A percentile compares a stretch with the other conserved stretches of the same genome.
Conservation (phyloP, 2,797 vertebrate species). For the Sebastes alutus region DNA sequence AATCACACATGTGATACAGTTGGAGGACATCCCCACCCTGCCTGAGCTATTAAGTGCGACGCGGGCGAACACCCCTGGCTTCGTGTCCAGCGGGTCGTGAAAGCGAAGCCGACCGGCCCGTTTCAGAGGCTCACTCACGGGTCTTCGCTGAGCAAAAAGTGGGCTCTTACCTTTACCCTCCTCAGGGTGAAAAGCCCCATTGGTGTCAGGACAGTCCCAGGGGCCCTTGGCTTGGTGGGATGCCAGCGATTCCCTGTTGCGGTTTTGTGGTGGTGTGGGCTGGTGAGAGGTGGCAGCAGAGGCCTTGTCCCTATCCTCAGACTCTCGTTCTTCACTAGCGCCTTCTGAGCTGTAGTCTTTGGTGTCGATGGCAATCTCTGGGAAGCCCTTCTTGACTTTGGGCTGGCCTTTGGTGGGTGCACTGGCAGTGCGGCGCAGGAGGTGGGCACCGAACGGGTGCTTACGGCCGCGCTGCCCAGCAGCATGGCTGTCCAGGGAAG, state of each 20-base stretch:
- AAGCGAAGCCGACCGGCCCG: conserved; percentile 80
- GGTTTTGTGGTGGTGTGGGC: conserved; percentile 56
- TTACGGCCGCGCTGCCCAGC: conserved; percentile 92
- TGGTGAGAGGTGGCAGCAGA: conserved; percentile 63
- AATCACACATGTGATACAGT: conserved; percentile 93
- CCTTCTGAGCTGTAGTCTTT: conserved; percentile 90
- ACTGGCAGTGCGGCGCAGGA: conserved; percentile 95
- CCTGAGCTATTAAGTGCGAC: conserved; percentile 88
- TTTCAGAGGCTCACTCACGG: conserved; percentile 86
- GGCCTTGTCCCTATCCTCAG: conserved; percentile 76
- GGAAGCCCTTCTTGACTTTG: conserved; percentile 90
- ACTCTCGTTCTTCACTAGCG: conserved; percentile 84
- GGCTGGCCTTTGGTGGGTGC: conserved; percentile 96
- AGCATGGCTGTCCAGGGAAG: conserved; percentile 99
- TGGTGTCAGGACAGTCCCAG: conserved; percentile 78
- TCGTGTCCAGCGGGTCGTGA: conserved; percentile 76
- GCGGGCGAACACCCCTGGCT: conserved; percentile 84
- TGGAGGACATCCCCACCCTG: conserved; percentile 89
- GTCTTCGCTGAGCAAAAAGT: conserved; percentile 61
- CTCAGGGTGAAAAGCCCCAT: conserved; percentile 80
- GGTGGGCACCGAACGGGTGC: conserved; percentile 93
- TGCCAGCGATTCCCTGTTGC: conserved; percentile 53
- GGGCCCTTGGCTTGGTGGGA: conserved; percentile 61
- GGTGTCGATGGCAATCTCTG: conserved; percentile 88
- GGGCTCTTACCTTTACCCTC: conserved; percentile 93